Evolutionary conservation across 2,888 invertebrate species (phyloP), one percentile per base, ranked within the genome.

Genomic region (Meghimatium bilineatum): DNA sequence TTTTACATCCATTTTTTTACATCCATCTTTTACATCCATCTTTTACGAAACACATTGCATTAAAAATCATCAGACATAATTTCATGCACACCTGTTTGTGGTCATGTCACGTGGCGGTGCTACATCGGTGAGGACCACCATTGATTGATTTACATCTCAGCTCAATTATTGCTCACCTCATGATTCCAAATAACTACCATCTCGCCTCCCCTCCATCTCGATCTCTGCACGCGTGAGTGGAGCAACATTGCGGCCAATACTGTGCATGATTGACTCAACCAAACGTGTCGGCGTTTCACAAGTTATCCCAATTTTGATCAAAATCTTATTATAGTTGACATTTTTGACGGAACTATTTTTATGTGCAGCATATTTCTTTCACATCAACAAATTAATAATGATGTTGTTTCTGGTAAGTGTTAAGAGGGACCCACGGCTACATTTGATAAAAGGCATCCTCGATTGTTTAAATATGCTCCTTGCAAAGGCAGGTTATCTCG

Each of bases 291-390:
- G 23, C 23, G 5, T 36, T 38, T 8, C 44, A 20, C 23, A 2
- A 17, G 69, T 69, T 69, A 69, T 69, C 69, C 38, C 2, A n/a
- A 3, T 12, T 69, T 69, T 38, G 69, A 69, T 69, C 69, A 23
- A 69, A 36, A 36, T 20, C 69, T 6, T 34, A 20, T 34, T 29
- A 36, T 26, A 69, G 36, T 69, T 69, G 8, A 36, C 34, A 17
- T 38, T 69, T 69, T 38, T 26, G 69, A 69, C 36, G 69, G 38
- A 69, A 69, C 34, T 32, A 67, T 29, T 67, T 67, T 56, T 32
- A 67, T 67, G 67, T 67, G 67, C 14, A 17, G 32, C 32, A 32
- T 32, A 8, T 38, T 71, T 71, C 71, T 23, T 66, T 66, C n/a
- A n/a, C n/a, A n/a, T n/a, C n/a, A n/a, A n/a, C n/a, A n/a, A n/a